Percentiles rank a stretch among this genome's conserved stretches.
phyloP scores from a whole-genome alignment of 1,140 invertebrate species.

The Drosophila elegans region DNA sequence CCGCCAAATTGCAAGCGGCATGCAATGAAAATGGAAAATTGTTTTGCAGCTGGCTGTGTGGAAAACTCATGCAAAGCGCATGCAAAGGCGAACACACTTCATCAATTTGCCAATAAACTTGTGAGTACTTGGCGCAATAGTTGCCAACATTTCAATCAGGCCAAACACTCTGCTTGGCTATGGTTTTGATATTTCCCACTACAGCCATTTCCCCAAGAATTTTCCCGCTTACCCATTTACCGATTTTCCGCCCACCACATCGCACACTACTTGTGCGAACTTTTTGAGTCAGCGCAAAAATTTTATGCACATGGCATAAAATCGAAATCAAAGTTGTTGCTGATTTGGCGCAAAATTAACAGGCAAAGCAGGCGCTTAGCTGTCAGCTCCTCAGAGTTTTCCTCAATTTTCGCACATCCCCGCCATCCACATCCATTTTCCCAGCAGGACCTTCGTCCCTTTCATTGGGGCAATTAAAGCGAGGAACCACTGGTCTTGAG shows the following conservation, averaged over 20 bases:
- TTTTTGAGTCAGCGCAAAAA: slow-evolving; percentile 70
- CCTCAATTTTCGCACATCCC: background rate
- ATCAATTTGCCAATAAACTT: slow-evolving; percentile 83
- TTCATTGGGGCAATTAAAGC: slow-evolving; percentile 47
- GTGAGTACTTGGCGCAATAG: slow-evolving; percentile 79
- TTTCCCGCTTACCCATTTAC: no score
- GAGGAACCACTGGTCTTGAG: slow-evolving; percentile 32
- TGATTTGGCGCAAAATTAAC: slow-evolving; percentile 80
- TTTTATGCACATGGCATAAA: slow-evolving; percentile 75
- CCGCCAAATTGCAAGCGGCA: slow-evolving; percentile 79
- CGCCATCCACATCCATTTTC: background rate
- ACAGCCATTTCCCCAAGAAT: slow-evolving; percentile 4
- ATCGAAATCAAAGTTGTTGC: slow-evolving; percentile 80
- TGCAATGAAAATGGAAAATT: slow-evolving; percentile 74
- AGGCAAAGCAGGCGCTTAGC: slow-evolving; percentile 62
- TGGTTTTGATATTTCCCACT: slow-evolving; percentile 29
- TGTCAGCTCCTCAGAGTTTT: slow-evolving; percentile 36
- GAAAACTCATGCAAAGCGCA: slow-evolving; percentile 44
- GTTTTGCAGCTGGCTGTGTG: slow-evolving; percentile 60
- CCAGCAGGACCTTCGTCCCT: slow-evolving; percentile 24
- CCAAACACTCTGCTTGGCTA: slow-evolving; percentile 57
- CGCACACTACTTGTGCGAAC: slow-evolving; percentile 37
- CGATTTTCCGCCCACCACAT: background rate
- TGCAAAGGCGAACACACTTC: slow-evolving; percentile 67
- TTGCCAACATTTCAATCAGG: slow-evolving; percentile 82